Evolutionary conservation across 2,113 vertebrate genomes (phyloP), one percentile per base, ranked within the genome.

Genomic region (Vidua macroura): DNA sequence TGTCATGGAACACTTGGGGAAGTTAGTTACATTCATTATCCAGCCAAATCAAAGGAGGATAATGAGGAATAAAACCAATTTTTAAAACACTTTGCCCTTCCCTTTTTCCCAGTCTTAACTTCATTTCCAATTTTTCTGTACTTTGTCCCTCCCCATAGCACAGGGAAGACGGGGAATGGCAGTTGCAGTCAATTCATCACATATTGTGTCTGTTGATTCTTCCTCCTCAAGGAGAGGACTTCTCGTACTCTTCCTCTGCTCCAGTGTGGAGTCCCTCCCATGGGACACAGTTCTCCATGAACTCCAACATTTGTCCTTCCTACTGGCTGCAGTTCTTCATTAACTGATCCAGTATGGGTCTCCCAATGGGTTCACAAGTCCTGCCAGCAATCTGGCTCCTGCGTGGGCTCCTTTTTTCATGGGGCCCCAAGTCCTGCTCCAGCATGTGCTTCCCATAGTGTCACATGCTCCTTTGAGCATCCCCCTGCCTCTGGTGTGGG

Each of bases 91-190:
- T 9, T 66, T 31, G 27, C 20, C 8, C 20, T 24, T 72, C 28
- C 9, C 6, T 41, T 79, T 46, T 73, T 13, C 67, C 44, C 25
- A n/a, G 28, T 30, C 10, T n/a, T 28, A 59, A 15, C 20, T 63
- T 90, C 0, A 37, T 59, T 79, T 44, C 20, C 24, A 39, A 0
- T 46, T 85, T 52, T 79, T 84, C 33, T 66, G 44, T 72, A 10
- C 30, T 56, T 52, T n/a, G 7, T 44, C 10, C 17, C 24, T 12
- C 2, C 23, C 13, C 60, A 30, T 12, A 60, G 53, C 20, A 10
- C 46, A 60, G 39, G 24, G 20, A 7, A 6, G 7, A 13, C 0
- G 0, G 23, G 46, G 11, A 67, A 31, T 21, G 28, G 37, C 23
- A 12, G 11, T 11, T 15, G 23, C 19, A 63, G 16, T 73, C 37